Conservation (phyloP, 2,113 vertebrate species). For the Parus major region DNA sequence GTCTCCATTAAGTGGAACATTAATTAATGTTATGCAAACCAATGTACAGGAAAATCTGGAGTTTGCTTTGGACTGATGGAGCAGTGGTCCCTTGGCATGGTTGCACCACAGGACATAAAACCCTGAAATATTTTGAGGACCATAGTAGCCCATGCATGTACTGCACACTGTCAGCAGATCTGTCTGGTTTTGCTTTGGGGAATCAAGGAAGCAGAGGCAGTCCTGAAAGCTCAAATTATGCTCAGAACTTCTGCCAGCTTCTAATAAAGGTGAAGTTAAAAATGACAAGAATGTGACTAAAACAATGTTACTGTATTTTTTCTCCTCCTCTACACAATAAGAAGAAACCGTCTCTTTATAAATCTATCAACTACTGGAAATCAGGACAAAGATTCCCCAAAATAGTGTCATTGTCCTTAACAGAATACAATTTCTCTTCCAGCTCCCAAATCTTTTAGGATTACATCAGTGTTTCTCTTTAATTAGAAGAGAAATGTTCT, state of each 20-base stretch:
- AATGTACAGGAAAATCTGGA: not conserved
- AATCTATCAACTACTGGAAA: not conserved
- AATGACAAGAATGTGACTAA: not conserved
- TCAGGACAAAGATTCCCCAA: not conserved
- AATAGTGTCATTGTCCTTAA: not conserved
- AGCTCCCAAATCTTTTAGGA: not conserved
- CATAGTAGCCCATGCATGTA: fast-evolving
- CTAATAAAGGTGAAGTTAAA: not conserved
- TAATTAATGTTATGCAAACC: not conserved
- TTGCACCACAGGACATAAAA: not conserved
- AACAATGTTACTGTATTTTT: not conserved
- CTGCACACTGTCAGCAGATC: not conserved
- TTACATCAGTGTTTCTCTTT: not conserved
- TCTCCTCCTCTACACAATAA: not conserved
- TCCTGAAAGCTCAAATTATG: not conserved
- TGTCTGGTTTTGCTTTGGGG: not conserved
- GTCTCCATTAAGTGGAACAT: not conserved
- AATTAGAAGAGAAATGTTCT: not conserved
- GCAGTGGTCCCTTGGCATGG: not conserved
- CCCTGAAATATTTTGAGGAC: not conserved
- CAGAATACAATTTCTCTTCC: not conserved
- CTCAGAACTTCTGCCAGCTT: not conserved
- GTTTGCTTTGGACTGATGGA: not conserved
- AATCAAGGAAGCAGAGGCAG: not conserved
- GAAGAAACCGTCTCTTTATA: not conserved